These are phyloP conservation scores for silkworm (Bombyx mori) DNA, from an alignment of 1,140 invertebrate species.

Conservation along the genomic window ASM3026992v2 NC_085129.1:11604501-11605000, in stretches of 20 bases:
- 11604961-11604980: too few relatives aligned
- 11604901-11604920: slow-evolving; percentile 10
- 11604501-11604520: slow-evolving; percentile 9
- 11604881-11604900: slow-evolving; percentile 1
- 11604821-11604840: slow-evolving; percentile 10
- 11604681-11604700: slow-evolving; percentile 5
- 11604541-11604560: slow-evolving; percentile 6
- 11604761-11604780: slow-evolving; percentile 4
- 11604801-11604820: slow-evolving; percentile 5
- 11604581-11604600: slow-evolving; percentile 9
- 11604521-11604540: slow-evolving; percentile 1
- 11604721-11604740: slow-evolving; percentile 7
- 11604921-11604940: not conserved
- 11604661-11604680: slow-evolving; percentile 1
- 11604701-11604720: slow-evolving; percentile 9
- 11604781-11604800: slow-evolving; percentile 10
- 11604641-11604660: slow-evolving; percentile 9
- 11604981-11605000: not conserved
- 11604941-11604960: too few relatives aligned
- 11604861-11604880: not conserved
- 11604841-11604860: slow-evolving; percentile 1
- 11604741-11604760: not conserved
- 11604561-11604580: slow-evolving; percentile 8
- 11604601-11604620: slow-evolving; percentile 1
- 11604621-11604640: slow-evolving; percentile 1